Evolutionary conservation across 2,797 vertebrate species (phyloP).

Genomic region (Rhynchonycteris naso): DNA sequence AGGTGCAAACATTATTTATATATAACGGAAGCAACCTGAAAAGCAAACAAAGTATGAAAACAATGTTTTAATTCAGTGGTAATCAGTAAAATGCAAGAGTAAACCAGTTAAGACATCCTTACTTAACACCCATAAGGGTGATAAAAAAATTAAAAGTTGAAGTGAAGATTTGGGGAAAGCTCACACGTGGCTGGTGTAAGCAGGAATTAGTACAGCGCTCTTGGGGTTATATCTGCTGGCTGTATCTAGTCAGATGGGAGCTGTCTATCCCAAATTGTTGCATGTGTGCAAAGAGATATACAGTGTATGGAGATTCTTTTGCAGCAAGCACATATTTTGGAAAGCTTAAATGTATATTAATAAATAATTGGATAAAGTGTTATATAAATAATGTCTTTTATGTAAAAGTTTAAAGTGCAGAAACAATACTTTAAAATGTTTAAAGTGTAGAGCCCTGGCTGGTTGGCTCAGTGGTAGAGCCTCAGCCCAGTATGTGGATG

Average conservation of each 20-base stretch:
- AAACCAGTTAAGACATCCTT: not conserved
- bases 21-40: not conserved
- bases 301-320: not conserved
- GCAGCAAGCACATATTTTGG: not conserved
- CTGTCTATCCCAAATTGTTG: not conserved
- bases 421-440: not conserved
- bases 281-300: fast-evolving
- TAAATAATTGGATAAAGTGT: not conserved
- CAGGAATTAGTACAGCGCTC: fast-evolving
- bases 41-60: not conserved
- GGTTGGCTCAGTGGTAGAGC: too few species aligned
- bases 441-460: too few species aligned
- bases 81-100: too few species aligned
- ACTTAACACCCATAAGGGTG: not conserved
- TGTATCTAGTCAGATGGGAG: too few species aligned
- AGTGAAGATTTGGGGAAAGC: not conserved
- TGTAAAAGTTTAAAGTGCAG: not conserved
- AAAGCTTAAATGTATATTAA: not conserved
- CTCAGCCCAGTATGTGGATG: too few species aligned
- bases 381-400: not conserved
- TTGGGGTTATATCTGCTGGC: not conserved
- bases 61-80: too few species aligned
- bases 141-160: not conserved
- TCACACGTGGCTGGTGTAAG: too few species aligned
- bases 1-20: not conserved